Conservation (phyloP, 2,113 vertebrate species). For the Taxidea taxus region DNA sequence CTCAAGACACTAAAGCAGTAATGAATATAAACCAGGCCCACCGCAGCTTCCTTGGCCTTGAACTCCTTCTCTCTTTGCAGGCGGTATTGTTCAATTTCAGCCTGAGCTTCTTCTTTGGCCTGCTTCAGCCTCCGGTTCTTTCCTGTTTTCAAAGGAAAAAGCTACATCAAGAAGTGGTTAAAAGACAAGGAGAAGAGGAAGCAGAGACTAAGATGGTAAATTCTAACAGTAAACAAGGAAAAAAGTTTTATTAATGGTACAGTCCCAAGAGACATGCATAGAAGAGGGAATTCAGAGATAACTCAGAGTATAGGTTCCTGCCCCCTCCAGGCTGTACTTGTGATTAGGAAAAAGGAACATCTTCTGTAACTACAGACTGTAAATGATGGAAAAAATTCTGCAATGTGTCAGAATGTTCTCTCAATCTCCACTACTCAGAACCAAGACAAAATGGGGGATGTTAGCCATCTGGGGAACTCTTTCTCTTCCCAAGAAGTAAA, state of each 20-base stretch:
- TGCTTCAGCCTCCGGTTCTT: constrained; percentile 97
- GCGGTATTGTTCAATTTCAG: constrained; percentile 97
- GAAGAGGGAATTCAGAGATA: neutral
- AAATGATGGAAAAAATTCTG: neutral
- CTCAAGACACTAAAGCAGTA: neutral
- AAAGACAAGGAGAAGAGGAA: constrained; percentile 13
- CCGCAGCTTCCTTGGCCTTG: constrained; percentile 96
- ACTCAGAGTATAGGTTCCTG: neutral
- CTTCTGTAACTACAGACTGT: neutral
- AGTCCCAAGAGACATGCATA: neutral
- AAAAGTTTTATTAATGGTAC: neutral
- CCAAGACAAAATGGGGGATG: neutral
- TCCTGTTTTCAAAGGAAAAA: constrained; percentile 80
- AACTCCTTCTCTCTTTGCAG: constrained; percentile 98
- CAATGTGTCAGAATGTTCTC: neutral
- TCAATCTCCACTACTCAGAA: neutral
- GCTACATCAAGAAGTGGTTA: constrained; percentile 15
- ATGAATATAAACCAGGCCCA: constrained; percentile 68
- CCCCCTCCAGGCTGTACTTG: neutral
- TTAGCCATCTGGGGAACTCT: neutral
- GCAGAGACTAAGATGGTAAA: neutral
- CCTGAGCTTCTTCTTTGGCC: constrained; percentile 98
- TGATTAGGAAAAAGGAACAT: neutral
- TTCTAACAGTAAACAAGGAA: neutral
- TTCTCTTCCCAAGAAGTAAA: constrained; percentile 18